These are phyloP conservation scores for Camponotus floridanus DNA, from an alignment of 1,140 invertebrate genomes.

Conservation along the genomic window DNA sequence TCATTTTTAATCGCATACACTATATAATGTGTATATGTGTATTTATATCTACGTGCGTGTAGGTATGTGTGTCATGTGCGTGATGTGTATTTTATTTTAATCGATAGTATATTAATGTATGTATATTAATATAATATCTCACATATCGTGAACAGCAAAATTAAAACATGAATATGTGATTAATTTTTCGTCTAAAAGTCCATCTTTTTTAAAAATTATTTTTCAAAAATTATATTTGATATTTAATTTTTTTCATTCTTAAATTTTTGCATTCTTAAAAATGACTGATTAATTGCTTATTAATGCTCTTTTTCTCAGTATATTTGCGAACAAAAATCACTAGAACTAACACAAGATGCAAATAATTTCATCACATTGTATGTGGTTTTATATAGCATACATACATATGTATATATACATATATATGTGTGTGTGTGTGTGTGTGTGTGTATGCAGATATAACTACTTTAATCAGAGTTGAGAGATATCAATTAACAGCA, in stretches of 20 bases:
- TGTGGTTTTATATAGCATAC: constrained; percentile 15
- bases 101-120: too few species aligned
- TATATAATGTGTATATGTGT: too few species aligned
- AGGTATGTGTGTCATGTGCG: too few species aligned
- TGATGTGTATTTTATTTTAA: too few species aligned
- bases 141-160: background rate
- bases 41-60: too few species aligned
- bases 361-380: constrained; percentile 39
- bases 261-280: background rate
- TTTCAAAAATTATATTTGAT: background rate
- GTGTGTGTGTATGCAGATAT: background rate
- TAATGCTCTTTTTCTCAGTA: constrained; percentile 17
- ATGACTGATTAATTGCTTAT: constrained; percentile 23
- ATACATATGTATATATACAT: background rate
- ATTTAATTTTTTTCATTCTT: background rate
- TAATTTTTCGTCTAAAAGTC: background rate
- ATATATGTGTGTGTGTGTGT: too few species aligned
- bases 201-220: constrained; percentile 7
- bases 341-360: constrained; percentile 23
- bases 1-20: too few species aligned
- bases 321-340: background rate
- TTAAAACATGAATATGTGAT: background rate
- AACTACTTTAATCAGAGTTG: constrained; percentile 28
- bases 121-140: too few species aligned
- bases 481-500: constrained; percentile 17